These are phyloP conservation scores for Raja brachyura DNA, from an alignment of 2,113 vertebrate genomes.

Conservation along the genomic window DNA sequence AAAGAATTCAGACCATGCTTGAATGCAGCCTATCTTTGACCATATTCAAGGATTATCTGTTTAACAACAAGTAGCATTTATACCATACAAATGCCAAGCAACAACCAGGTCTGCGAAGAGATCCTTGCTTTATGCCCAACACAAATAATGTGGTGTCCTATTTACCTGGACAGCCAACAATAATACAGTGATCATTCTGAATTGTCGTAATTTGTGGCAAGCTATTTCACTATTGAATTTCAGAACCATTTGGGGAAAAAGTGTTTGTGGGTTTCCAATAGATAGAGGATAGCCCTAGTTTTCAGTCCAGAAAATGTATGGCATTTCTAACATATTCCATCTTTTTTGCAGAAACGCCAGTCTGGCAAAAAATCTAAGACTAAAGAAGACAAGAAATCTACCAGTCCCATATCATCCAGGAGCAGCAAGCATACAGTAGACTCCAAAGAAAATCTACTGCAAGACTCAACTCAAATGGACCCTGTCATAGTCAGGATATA, in stretches of 20 bases:
- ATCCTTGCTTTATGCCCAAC: too few species aligned
- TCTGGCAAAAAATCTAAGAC: slow-evolving; percentile 55
- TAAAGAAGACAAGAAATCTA: slow-evolving; percentile 50
- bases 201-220: too few species aligned
- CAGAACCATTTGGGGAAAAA: neutral
- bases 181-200: too few species aligned
- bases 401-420: slow-evolving; percentile 11
- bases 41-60: neutral
- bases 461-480: slow-evolving; percentile 43
- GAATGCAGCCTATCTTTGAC: neutral
- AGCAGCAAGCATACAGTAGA: slow-evolving; percentile 35
- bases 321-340: neutral
- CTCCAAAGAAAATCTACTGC: neutral
- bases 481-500: slow-evolving; percentile 50
- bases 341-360: slow-evolving; percentile 49
- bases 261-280: neutral
- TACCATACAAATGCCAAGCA: too few species aligned
- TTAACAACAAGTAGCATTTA: too few species aligned
- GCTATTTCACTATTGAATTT: neutral
- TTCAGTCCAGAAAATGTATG: neutral
- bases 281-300: neutral
- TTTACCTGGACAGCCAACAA: too few species aligned
- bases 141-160: too few species aligned
- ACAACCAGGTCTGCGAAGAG: too few species aligned
- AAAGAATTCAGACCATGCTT: neutral